phyloP scores from a whole-genome alignment of 2,113 vertebrate species.

The Xenotilapia flavipinnis region DNA sequence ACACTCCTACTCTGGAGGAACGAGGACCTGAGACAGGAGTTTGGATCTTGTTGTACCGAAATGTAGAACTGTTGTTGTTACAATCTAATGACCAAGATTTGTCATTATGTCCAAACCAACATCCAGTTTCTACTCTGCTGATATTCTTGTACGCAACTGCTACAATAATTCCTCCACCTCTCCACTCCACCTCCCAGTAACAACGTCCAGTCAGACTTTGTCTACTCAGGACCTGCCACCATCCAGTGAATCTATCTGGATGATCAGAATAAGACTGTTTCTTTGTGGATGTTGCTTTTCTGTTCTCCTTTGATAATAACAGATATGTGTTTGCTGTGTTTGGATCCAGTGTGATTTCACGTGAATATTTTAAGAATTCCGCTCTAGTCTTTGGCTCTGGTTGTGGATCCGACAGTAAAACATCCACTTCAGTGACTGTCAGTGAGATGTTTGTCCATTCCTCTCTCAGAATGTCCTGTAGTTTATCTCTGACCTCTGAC shows the following conservation, averaged over 20 bases:
- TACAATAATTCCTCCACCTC: fast-evolving
- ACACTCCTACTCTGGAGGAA: neutral
- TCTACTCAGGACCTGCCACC: neutral
- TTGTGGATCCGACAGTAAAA: too few relatives aligned
- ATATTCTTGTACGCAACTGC: fast-evolving
- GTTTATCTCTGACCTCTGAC: too few relatives aligned
- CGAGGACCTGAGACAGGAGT: fast-evolving
- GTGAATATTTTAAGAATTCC: fast-evolving
- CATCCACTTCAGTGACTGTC: too few relatives aligned
- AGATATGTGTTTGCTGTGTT: neutral
- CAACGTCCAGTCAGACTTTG: fast-evolving
- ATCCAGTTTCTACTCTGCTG: neutral
- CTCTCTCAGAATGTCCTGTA: too few relatives aligned
- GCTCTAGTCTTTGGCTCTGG: too few relatives aligned
- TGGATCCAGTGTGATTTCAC: too few relatives aligned
- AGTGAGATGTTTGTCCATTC: too few relatives aligned
- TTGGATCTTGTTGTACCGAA: neutral
- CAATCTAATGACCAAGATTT: neutral
- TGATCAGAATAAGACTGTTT: neutral
- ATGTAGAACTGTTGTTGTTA: fast-evolving
- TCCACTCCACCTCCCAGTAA: neutral
- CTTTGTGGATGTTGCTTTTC: neutral
- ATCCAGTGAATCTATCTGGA: neutral
- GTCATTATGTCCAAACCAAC: neutral
- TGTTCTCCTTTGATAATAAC: neutral